Conservation (phyloP, 2,113 vertebrate species). For the Myrmophylax atrothorax region DNA sequence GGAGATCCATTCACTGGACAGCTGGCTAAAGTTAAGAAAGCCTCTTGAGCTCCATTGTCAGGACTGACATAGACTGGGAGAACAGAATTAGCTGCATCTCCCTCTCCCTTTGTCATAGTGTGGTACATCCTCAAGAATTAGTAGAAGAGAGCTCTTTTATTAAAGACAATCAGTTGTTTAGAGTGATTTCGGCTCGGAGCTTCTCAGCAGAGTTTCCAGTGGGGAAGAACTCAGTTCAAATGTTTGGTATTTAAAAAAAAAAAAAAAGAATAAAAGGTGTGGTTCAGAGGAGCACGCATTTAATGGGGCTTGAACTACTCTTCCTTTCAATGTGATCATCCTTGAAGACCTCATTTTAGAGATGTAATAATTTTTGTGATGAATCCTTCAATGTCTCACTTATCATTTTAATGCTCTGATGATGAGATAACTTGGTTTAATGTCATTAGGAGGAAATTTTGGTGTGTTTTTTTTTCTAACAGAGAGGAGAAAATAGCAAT, state of each 20-base stretch:
- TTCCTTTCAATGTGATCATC: not conserved
- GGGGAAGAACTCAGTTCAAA: not conserved
- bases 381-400: not conserved
- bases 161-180: not conserved
- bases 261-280: not conserved
- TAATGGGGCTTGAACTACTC: not conserved
- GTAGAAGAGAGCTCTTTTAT: not conserved
- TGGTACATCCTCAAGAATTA: not conserved
- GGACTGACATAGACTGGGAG: not conserved
- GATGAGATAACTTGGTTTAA: not conserved
- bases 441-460: not conserved
- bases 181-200: not conserved
- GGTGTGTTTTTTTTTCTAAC: not conserved
- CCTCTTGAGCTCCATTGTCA: not conserved
- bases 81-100: not conserved
- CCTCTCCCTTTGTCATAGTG: not conserved
- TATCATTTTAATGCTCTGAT: not conserved
- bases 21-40: not conserved
- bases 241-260: not conserved
- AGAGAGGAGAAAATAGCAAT: constrained; percentile 98
- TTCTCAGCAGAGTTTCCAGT: not conserved
- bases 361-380: not conserved
- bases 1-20: not conserved
- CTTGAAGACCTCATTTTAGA: not conserved
- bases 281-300: not conserved